Evolutionary conservation across 2,797 vertebrate species (phyloP).

Genomic region (Parauchenoglanis ngamensis): DNA sequence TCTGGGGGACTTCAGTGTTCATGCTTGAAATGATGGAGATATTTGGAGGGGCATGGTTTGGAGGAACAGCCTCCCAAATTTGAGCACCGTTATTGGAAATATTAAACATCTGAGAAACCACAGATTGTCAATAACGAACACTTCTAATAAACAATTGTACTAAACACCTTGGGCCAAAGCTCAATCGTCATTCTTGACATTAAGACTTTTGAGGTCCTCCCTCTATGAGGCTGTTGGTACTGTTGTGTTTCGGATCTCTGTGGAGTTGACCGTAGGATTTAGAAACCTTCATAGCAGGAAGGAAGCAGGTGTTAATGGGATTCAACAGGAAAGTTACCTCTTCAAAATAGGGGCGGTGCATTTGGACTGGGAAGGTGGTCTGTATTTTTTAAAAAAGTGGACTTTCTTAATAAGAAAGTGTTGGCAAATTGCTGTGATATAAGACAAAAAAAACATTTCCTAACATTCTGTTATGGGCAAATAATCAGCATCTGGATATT

Average conservation of each 20-base stretch:
- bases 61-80: background rate
- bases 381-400: background rate
- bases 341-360: background rate
- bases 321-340: background rate
- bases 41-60: background rate
- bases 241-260: background rate
- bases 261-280: background rate
- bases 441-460: background rate
- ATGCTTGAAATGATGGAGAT: background rate
- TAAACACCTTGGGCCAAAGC: background rate
- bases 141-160: background rate
- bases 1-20: background rate
- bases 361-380: background rate
- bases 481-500: background rate
- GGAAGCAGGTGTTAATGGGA: background rate
- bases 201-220: background rate
- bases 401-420: background rate
- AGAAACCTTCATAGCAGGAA: background rate
- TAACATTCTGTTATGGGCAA: background rate
- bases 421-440: background rate
- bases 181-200: background rate
- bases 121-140: background rate
- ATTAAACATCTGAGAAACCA: background rate
- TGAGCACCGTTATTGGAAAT: background rate
- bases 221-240: background rate